Percentiles rank a stretch among this genome's conserved stretches.
These are phyloP conservation scores for Ormyrus labotus DNA, from an alignment of 2,888 invertebrate genomes.

Conservation along the genomic window DNA sequence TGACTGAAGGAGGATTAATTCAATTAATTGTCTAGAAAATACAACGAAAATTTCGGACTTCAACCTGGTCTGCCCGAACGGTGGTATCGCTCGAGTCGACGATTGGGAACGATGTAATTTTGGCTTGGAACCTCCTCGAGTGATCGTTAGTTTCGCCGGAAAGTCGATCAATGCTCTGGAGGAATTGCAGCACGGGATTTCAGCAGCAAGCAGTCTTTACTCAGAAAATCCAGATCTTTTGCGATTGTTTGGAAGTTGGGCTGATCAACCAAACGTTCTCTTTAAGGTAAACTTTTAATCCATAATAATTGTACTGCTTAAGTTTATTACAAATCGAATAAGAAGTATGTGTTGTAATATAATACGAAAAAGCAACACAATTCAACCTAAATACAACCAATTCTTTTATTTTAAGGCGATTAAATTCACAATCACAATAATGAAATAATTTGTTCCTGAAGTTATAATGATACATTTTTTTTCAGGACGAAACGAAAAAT, in stretches of 20 bases:
- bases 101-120: conserved; percentile 81
- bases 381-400: no score
- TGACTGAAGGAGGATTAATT: not conserved
- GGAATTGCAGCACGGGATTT: conserved; percentile 81
- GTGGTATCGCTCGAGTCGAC: conserved; percentile 77
- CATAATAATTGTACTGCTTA: no score
- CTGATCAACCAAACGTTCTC: conserved; percentile 76
- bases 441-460: no score
- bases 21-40: conserved; percentile 35
- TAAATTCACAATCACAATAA: no score
- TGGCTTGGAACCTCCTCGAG: conserved; percentile 80
- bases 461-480: conserved; percentile 41
- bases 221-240: conserved; percentile 79
- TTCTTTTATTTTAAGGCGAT: no score
- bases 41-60: conserved; percentile 77
- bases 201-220: conserved; percentile 79
- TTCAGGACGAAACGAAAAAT: conserved; percentile 76
- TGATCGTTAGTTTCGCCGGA: conserved; percentile 76
- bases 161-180: conserved; percentile 78
- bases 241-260: conserved; percentile 81
- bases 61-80: conserved; percentile 81
- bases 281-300: conserved; percentile 76
- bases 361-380: no score
- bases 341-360: no score
- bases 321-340: no score